A percentile compares a stretch with the other conserved stretches of the same genome.
phyloP scores from a whole-genome alignment of 2,797 vertebrate species.

The Dendrocincla fuliginosa region DNA sequence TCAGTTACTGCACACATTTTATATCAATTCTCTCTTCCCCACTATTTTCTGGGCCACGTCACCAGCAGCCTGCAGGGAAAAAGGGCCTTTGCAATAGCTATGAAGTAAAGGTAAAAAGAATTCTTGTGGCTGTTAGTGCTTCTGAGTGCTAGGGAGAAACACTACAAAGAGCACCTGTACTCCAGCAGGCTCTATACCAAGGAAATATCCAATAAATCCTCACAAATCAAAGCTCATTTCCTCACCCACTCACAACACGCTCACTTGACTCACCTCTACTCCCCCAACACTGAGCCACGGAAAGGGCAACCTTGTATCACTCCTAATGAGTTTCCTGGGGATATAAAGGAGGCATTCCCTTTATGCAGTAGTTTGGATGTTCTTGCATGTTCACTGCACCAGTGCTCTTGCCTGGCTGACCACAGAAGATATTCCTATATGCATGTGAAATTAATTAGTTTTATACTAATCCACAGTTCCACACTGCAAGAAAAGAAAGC shows the following conservation, averaged over 20 bases:
- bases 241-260: background rate
- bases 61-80: background rate
- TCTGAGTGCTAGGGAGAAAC: background rate
- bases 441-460: background rate
- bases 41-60: background rate
- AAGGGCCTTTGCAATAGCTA: background rate
- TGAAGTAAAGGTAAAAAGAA: background rate
- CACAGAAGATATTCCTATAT: background rate
- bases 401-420: background rate
- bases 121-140: background rate
- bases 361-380: background rate
- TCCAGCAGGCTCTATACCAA: background rate
- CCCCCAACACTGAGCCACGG: rapidly evolving
- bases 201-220: background rate
- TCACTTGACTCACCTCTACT: background rate
- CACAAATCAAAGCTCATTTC: background rate
- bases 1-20: background rate
- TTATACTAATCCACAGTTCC: background rate
- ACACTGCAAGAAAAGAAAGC: background rate
- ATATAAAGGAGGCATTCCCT: background rate
- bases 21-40: background rate
- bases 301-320: background rate
- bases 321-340: background rate
- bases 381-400: background rate
- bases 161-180: background rate